Percentiles rank a stretch among this genome's conserved stretches.
phyloP scores from a whole-genome alignment of 2,797 vertebrate genomes.

The Tenualosa thibaudeaui region DNA sequence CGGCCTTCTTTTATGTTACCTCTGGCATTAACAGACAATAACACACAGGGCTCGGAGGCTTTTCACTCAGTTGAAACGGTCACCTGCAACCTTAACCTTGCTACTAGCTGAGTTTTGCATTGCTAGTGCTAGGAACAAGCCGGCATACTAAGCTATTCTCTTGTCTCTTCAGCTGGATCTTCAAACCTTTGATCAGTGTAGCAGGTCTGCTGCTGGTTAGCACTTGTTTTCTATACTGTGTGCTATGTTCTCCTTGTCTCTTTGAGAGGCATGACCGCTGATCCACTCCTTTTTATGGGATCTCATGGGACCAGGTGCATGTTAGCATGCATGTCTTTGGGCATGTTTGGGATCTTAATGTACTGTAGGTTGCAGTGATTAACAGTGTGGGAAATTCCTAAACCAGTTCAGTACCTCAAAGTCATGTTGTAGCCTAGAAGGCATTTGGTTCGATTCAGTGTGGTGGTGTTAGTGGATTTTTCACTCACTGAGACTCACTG shows the following conservation, averaged over 20 bases:
- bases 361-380: not conserved
- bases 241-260: not conserved
- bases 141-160: conserved; percentile 11
- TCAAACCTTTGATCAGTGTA: not conserved
- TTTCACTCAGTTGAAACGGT: not conserved
- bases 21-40: conserved; percentile 7
- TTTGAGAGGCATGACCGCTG: not conserved
- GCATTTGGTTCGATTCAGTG: not conserved
- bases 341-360: not conserved
- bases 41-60: conserved; percentile 7
- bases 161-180: not conserved
- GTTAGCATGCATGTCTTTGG: not conserved
- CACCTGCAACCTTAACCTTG: conserved; percentile 25
- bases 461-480: not conserved
- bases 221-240: not conserved
- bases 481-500: not conserved
- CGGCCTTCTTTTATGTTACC: not conserved
- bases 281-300: not conserved
- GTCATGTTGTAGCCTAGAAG: not conserved
- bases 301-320: not conserved
- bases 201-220: not conserved
- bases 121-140: not conserved
- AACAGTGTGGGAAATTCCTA: not conserved
- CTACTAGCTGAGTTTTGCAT: conserved; percentile 6
- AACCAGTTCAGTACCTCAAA: not conserved